Evolutionary conservation across 2,797 vertebrate species (phyloP), one percentile per base, ranked within the genome.

Genomic region (Typhlichthys subterraneus): DNA sequence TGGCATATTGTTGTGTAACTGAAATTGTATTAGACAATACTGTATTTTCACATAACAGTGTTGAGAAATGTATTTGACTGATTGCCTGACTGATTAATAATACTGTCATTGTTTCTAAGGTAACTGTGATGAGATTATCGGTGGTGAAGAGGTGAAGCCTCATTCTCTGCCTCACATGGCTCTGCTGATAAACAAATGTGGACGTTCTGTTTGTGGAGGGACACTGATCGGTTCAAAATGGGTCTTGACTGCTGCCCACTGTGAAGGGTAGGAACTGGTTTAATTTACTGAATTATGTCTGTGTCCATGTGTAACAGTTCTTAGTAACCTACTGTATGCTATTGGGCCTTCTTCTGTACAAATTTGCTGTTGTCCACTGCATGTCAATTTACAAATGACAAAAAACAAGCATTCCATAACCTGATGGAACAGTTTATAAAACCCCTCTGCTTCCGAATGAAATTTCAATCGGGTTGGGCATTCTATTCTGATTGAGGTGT

Each of bases 161-260:
- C 87, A 92, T 65, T 91, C 90, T 0, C 2, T 90, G 76, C 87
- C 81, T 2, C 84, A 45, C 83, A 89, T 91, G 90, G 89, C 76
- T 73, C 70, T 86, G 50, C 64, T 90, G 65, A 0, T 15, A 52
- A 5, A 13, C 0, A 8, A 13, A 0, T 0, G 0, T 0, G 63
- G 67, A 13, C 1, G 2, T 0, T 2, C 23, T 0, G 0, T 0
- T 0, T 92, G 91, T 76, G 91, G 90, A 54, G 91, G 90, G 19
- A 76, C 17, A 0, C 67, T 91, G 23, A 88, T 91, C 59, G 0
- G 57, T 65, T 45, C 60, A 10, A 31, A 13, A 11, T 92, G 90
- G 90, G 84, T 92, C 56, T 73, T 92, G 66, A 91, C 89, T 14
- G 89, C 90, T 42, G 90, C 90, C 2, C 91, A 91, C 69, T 92